Percentiles rank a stretch among this genome's conserved stretches.
Evolutionary conservation across 2,888 invertebrate species (phyloP).

Genomic region (Patella depressa): DNA sequence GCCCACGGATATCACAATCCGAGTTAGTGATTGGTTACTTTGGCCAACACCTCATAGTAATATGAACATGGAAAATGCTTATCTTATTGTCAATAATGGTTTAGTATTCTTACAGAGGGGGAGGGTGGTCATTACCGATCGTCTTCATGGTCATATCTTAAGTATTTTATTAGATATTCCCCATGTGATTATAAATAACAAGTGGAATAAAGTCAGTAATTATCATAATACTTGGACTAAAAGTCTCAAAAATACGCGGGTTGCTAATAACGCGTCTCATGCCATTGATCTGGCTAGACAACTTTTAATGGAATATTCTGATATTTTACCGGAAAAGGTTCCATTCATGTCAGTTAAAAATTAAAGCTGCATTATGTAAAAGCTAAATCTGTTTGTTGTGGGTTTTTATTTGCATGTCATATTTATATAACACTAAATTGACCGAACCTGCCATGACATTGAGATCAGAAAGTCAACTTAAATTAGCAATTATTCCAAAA

Average conservation of each 20-base stretch:
- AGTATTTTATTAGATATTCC: slow-evolving; percentile 37
- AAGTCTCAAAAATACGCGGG: slow-evolving; percentile 17
- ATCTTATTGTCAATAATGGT: slow-evolving; percentile 25
- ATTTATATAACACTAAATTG: too few species aligned
- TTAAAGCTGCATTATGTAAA: too few species aligned
- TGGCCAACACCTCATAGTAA: slow-evolving; percentile 23
- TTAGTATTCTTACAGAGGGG: slow-evolving; percentile 34
- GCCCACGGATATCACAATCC: slow-evolving; percentile 2
- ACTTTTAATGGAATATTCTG: neutral
- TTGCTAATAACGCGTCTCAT: slow-evolving; percentile 17
- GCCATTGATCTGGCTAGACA: slow-evolving; percentile 14
- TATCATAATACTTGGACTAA: slow-evolving; percentile 36
- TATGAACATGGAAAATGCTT: slow-evolving; percentile 26
- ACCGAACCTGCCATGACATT: too few species aligned
- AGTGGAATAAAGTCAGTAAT: slow-evolving; percentile 29
- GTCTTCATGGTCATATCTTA: slow-evolving; percentile 42
- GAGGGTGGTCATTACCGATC: slow-evolving; percentile 40
- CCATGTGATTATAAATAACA: slow-evolving; percentile 41
- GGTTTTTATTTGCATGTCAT: too few species aligned
- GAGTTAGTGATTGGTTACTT: slow-evolving; percentile 14
- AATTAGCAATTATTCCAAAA: too few species aligned
- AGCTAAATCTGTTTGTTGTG: slow-evolving; percentile 1
- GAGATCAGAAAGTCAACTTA: too few species aligned
- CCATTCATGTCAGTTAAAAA: neutral
- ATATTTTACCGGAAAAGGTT: neutral